phyloP scores from a whole-genome alignment of 2,888 invertebrate species.

The Endotricha flammealis region DNA sequence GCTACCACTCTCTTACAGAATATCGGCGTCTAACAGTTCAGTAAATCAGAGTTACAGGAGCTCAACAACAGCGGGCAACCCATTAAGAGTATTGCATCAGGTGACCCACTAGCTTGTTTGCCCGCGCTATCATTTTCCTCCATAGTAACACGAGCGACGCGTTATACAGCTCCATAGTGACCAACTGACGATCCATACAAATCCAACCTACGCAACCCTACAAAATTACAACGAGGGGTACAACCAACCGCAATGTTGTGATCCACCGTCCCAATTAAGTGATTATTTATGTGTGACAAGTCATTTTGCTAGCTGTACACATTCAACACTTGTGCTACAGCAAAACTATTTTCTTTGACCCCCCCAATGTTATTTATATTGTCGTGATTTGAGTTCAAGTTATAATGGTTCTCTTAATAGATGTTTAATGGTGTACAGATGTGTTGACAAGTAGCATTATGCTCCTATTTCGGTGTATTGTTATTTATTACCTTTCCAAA shows the following conservation, averaged over 20 bases:
- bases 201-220: constrained; percentile 18
- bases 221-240: constrained; percentile 25
- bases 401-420: constrained; percentile 23
- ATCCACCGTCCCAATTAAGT: constrained; percentile 60
- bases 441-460: constrained; percentile 29
- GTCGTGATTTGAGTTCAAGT: constrained; percentile 19
- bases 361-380: constrained; percentile 8
- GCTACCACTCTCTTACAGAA: too few relatives aligned
- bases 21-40: too few relatives aligned
- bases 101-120: too few relatives aligned
- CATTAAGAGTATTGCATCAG: too few relatives aligned
- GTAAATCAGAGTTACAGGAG: too few relatives aligned
- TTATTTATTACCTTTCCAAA: constrained; percentile 50
- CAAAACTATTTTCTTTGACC: constrained; percentile 26
- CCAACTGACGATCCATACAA: constrained; percentile 32
- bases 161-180: too few relatives aligned
- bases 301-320: constrained; percentile 30
- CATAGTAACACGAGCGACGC: too few relatives aligned
- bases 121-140: too few relatives aligned
- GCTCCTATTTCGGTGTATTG: constrained; percentile 42
- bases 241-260: constrained; percentile 48
- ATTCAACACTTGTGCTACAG: constrained; percentile 34
- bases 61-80: too few relatives aligned
- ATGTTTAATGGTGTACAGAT: constrained; percentile 27
- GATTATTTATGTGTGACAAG: constrained; percentile 69